Conservation (phyloP, 2,797 vertebrate species). For the Sebastes trivittatus region DNA sequence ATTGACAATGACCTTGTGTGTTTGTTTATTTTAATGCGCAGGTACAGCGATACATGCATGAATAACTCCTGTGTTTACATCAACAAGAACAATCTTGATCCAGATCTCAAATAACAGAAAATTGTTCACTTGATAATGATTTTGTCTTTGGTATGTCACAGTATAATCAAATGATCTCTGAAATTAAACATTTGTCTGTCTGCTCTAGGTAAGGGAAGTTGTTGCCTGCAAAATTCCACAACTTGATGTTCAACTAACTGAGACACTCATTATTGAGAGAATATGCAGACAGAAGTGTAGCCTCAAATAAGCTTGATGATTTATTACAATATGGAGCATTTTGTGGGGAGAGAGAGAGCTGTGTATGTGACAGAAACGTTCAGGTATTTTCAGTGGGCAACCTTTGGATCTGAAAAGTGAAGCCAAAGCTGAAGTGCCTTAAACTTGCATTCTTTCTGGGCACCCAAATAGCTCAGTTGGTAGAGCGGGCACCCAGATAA, state of each 20-base stretch:
- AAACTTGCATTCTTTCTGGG: neutral
- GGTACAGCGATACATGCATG: neutral
- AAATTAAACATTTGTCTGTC: neutral
- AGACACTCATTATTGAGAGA: constrained; percentile 4
- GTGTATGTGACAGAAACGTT: neutral
- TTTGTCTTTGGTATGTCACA: neutral
- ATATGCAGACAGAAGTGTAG: neutral
- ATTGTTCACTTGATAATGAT: neutral
- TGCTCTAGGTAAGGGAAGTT: neutral
- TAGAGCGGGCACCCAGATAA: rapidly evolving
- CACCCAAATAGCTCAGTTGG: too few species aligned
- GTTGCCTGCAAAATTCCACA: neutral
- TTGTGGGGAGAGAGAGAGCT: neutral
- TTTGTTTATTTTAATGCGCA: neutral
- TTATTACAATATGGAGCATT: neutral
- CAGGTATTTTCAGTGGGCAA: neutral
- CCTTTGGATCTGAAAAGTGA: neutral
- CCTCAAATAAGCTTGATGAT: neutral
- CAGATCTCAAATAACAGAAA: neutral
- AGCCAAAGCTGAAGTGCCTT: neutral
- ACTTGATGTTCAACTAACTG: neutral
- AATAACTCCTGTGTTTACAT: neutral
- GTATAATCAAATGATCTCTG: neutral
- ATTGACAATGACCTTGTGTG: constrained; percentile 16
- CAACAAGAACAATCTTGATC: neutral